phyloP scores from a whole-genome alignment of 2,113 vertebrate genomes.

The Gavia stellata region DNA sequence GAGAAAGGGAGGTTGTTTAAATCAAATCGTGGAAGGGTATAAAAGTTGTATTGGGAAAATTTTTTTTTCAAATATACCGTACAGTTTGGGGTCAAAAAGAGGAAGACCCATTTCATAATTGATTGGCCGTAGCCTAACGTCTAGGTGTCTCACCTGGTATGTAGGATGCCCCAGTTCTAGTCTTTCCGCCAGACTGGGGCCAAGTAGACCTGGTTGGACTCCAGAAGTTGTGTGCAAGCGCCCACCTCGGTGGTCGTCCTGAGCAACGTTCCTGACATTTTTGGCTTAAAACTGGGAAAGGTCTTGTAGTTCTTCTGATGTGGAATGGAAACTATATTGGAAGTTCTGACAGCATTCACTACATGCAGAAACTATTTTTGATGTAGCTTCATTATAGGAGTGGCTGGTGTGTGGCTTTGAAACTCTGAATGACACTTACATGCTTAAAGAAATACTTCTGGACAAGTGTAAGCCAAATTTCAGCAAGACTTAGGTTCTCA shows the following conservation, averaged over 20 bases:
- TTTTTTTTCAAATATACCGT: not conserved
- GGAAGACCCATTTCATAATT: not conserved
- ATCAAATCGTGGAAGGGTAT: not conserved
- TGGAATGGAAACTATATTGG: not conserved
- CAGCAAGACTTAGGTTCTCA: not conserved
- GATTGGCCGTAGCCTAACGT: not conserved
- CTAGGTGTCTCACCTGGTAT: not conserved
- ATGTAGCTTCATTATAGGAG: not conserved
- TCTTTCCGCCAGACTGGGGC: not conserved
- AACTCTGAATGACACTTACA: not conserved
- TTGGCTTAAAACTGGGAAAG: not conserved
- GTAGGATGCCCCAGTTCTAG: not conserved
- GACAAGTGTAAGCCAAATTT: not conserved
- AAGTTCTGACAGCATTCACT: not conserved
- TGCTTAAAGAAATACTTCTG: not conserved
- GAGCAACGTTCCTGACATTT: not conserved
- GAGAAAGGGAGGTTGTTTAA: not conserved
- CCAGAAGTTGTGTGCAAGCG: not conserved
- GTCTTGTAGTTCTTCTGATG: not conserved
- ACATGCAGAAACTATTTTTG: not conserved
- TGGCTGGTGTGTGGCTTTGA: not conserved
- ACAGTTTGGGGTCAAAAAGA: not conserved
- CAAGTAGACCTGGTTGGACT: not conserved
- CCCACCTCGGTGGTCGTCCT: not conserved
- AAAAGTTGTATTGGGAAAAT: not conserved